These are phyloP conservation scores for Antheraea assamensis DNA, from an alignment of 2,888 invertebrate genomes.

Conservation along the genomic window DNA sequence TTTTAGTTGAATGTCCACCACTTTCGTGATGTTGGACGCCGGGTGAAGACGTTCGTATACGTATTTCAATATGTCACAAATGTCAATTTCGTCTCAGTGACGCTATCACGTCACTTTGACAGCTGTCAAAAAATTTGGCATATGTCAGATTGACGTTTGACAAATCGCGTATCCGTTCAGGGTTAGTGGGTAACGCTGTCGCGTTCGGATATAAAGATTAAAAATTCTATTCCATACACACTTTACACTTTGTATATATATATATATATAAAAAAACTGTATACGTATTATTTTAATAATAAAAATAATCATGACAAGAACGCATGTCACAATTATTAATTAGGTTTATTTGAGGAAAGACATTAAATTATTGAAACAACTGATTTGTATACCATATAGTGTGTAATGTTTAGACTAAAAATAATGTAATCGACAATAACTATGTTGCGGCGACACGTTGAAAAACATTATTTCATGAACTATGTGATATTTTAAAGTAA, in stretches of 20 bases:
- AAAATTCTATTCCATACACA: not conserved
- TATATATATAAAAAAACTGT: not conserved
- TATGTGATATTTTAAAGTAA: not conserved
- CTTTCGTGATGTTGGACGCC: not conserved
- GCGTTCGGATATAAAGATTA: not conserved
- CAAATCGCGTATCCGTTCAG: not conserved
- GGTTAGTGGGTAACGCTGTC: not conserved
- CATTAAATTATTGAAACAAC: constrained; percentile 25
- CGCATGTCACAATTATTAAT: constrained; percentile 40
- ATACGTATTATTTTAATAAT: constrained; percentile 22
- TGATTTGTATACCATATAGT: constrained; percentile 25
- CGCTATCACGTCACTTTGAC: not conserved
- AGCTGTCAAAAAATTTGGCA: not conserved
- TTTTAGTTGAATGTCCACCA: too few relatives aligned
- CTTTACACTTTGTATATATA: not conserved
- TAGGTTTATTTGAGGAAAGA: constrained; percentile 30
- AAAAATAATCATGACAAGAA: constrained; percentile 42
- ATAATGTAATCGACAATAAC: constrained; percentile 4
- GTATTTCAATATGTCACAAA: too few relatives aligned
- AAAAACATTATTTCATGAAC: not conserved
- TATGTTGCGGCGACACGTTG: not conserved
- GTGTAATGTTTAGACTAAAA: constrained; percentile 19
- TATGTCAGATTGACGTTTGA: constrained; percentile 2
- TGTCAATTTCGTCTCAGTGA: too few relatives aligned
- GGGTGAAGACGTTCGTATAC: not conserved